Conservation (phyloP, 2,797 vertebrate species). For the Anolis apletophallus region DNA sequence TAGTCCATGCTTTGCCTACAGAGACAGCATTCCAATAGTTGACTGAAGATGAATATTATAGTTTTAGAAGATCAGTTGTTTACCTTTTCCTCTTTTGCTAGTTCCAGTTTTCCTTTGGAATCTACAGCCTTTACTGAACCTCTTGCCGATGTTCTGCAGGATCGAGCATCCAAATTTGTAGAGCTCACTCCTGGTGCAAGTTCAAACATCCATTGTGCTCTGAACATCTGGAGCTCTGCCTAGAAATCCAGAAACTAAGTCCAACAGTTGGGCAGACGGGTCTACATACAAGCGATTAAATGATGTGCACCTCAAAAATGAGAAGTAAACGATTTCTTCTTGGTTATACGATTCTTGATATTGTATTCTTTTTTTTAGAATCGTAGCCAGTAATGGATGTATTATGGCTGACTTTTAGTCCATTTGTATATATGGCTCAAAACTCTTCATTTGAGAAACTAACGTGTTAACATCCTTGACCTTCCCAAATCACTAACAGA, state of each 20-base stretch:
- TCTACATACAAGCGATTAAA: conserved; percentile 20
- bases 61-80: conserved; percentile 22
- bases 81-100: conserved; percentile 91
- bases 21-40: conserved; percentile 8
- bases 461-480: too few species aligned
- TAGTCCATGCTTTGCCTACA: conserved; percentile 17
- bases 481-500: not conserved
- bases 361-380: too few species aligned
- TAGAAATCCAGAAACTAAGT: conserved; percentile 64
- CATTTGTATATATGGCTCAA: not conserved
- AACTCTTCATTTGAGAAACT: not conserved
- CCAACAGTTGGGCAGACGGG: conserved; percentile 28
- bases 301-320: conserved; percentile 27
- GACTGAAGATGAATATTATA: conserved; percentile 16
- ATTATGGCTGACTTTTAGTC: not conserved
- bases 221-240: conserved; percentile 93
- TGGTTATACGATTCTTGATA: not conserved
- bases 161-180: conserved; percentile 72
- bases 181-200: conserved; percentile 85
- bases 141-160: conserved; percentile 74
- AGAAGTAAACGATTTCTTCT: conserved; percentile 15
- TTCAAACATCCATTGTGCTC: conserved; percentile 98
- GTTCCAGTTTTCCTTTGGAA: conserved; percentile 86
- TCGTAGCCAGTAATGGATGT: not conserved
- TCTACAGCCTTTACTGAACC: conserved; percentile 78